Base-by-base conservation (phyloP, 2,113 vertebrate genomes). In the Carassius gibelio region DNA sequence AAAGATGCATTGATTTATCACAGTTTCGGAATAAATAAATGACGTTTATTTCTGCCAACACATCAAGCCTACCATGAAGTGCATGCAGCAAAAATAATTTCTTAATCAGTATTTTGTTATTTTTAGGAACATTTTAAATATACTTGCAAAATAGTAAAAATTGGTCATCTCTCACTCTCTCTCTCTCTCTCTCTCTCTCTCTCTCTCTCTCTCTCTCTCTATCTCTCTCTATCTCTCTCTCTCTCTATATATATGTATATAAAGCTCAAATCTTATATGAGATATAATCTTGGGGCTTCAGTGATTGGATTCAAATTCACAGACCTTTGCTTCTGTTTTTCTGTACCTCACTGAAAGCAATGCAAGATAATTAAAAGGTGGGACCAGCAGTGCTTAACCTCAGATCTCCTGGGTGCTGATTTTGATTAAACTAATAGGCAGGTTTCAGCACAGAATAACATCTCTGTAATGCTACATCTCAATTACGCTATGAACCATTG, bases 371-470 rank as follows among this genome's bases (percentile, higher is more conserved):
- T 81, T 64, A 81, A 81, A 80, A 81, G 59, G 59, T 81, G 48
- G 59, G 59, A 66, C 78, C 76, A 66, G 59, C 78, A 66, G 78
- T 48, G 57, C 42, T 81, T 81, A 81, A 64, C 78, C 78, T 81
- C 59, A 81, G n/a, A 48, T 81, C 78, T 66, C 78, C 6, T 45
- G 59, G 77, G 59, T 80, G 59, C 21, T 17, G 36, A 80, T 64
- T 80, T 80, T 64, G 38, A 80, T 80, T 80, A 64, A 42, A 64
- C 77, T 80, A 80, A 80, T 80, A 80, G 61, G 59, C n/a, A 80
- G 59, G 59, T 80, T 80, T 80, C 34, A 42, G 34, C 30, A 8
- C 59, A 80, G 45, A 55, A 82, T 55, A 82, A 69, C 23, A 82
- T 50, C 26, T 50, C 26, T 48, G 5, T 82, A 55, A 69, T 68